Evolutionary conservation across 2,113 vertebrate genomes (phyloP).

Genomic region (Antigone vipio): DNA sequence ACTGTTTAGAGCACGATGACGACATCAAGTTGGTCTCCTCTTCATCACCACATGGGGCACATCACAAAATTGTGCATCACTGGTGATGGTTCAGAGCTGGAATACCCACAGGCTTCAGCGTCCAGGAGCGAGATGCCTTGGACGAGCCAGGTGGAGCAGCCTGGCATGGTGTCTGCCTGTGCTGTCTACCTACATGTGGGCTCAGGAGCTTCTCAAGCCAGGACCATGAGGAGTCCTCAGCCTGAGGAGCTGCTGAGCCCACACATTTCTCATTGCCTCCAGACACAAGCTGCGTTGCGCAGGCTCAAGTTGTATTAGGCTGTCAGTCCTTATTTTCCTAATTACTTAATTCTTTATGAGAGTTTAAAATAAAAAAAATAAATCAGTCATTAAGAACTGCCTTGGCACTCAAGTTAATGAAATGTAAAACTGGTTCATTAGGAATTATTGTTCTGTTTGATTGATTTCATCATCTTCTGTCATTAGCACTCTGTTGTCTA

Average conservation of each 20-base stretch:
- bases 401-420: slow-evolving; percentile 30
- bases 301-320: background rate
- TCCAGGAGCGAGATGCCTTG: background rate
- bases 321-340: background rate
- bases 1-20: background rate
- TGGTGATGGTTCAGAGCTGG: background rate
- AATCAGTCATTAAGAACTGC: background rate
- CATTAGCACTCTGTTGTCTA: background rate
- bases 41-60: accelerated
- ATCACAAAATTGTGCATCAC: background rate
- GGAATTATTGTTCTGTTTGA: background rate
- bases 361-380: background rate
- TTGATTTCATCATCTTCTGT: background rate
- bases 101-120: background rate
- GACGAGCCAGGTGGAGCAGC: background rate
- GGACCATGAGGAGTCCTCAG: background rate
- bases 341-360: background rate
- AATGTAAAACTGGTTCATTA: slow-evolving; percentile 5
- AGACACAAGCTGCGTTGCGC: background rate
- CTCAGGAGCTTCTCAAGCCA: background rate
- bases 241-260: background rate
- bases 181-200: background rate
- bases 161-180: background rate
- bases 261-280: background rate
- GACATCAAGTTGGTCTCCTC: background rate